Evolutionary conservation across 2,797 vertebrate species (phyloP).

Genomic region (Mormyrus proboscirostris): DNA sequence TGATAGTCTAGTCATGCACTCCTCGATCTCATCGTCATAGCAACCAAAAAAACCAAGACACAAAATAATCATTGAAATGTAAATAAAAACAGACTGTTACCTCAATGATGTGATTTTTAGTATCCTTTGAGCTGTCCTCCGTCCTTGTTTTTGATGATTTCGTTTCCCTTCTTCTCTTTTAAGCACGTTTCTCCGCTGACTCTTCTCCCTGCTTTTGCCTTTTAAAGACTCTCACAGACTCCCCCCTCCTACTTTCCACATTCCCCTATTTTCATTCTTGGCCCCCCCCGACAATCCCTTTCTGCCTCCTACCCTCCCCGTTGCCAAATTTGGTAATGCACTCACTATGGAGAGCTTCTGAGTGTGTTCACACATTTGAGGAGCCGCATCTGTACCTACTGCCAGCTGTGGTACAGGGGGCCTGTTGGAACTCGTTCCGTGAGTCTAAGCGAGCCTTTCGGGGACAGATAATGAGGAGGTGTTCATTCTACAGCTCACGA

Average conservation of each 20-base stretch:
- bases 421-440: not conserved
- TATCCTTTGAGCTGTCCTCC: not conserved
- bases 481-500: not conserved
- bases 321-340: conserved; percentile 3
- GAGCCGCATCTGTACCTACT: conserved; percentile 31
- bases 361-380: conserved; percentile 37
- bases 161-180: not conserved
- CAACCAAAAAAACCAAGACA: not conserved
- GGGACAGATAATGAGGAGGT: not conserved
- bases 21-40: not conserved
- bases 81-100: not conserved
- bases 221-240: conserved; percentile 19
- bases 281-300: conserved; percentile 36
- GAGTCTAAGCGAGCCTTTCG: conserved; percentile 19
- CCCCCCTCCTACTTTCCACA: conserved; percentile 26
- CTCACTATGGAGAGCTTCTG: conserved; percentile 15
- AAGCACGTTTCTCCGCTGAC: not conserved
- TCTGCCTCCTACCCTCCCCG: not conserved
- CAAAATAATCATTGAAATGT: not conserved
- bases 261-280: conserved; percentile 31
- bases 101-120: not conserved
- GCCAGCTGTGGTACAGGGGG: not conserved
- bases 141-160: not conserved
- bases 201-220: conserved; percentile 31
- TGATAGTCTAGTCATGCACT: conserved; percentile 2